phyloP scores from a whole-genome alignment of 2,113 vertebrate species.

The Indicator maculatus region DNA sequence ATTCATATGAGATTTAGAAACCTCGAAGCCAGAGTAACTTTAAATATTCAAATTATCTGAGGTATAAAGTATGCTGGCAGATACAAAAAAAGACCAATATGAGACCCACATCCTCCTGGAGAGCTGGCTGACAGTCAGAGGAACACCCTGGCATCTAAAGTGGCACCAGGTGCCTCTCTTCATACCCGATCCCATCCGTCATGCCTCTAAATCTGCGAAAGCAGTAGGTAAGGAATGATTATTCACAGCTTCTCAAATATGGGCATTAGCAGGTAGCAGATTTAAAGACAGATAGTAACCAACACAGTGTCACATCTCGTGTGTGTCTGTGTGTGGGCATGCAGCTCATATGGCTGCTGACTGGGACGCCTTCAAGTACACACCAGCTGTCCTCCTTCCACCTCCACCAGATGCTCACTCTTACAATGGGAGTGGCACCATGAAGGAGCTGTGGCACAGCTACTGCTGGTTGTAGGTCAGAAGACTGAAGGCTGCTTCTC shows the following conservation, averaged over 20 bases:
- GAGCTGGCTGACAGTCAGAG: not conserved
- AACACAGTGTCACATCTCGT: not conserved
- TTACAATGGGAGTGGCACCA: not conserved
- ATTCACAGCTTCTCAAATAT: not conserved
- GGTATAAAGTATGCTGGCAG: not conserved
- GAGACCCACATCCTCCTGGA: not conserved
- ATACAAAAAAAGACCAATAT: not conserved
- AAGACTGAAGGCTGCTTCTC: not conserved
- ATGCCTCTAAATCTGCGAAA: not conserved
- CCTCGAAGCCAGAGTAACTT: not conserved
- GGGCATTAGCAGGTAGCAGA: not conserved
- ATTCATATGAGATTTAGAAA: not conserved
- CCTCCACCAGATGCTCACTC: not conserved
- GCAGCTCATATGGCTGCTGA: not conserved
- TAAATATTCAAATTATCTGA: not conserved
- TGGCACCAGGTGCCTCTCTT: not conserved
- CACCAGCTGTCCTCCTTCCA: not conserved
- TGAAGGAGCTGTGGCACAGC: not conserved
- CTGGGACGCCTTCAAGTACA: not conserved
- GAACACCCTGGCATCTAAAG: not conserved
- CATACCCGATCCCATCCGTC: not conserved
- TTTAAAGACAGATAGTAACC: not conserved
- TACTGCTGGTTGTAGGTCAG: not conserved
- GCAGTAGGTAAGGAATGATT: not conserved
- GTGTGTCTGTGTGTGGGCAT: fast-evolving